These are phyloP conservation scores for Cephus nigrinus DNA, from an alignment of 2,888 invertebrate species.

Conservation along the genomic window DNA sequence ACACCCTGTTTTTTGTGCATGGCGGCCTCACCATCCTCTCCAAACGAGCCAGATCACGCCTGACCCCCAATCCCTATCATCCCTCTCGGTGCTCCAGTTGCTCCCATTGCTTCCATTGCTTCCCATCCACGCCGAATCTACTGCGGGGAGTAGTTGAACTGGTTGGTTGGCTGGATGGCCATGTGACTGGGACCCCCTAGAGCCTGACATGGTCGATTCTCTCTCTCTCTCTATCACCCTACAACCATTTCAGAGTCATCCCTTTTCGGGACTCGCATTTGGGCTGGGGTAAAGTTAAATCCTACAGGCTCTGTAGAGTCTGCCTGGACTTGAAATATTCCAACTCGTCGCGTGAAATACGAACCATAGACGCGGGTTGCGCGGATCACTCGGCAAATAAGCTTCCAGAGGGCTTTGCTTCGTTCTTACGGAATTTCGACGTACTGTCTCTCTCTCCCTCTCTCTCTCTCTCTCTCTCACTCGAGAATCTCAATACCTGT, in stretches of 20 bases:
- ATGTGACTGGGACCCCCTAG: too few relatives aligned
- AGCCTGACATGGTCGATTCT: constrained; percentile 18
- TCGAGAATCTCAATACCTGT: background rate
- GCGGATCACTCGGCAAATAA: constrained; percentile 25
- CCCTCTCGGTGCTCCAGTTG: background rate
- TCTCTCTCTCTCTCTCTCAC: background rate
- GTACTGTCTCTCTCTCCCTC: too few relatives aligned
- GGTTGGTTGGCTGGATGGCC: too few relatives aligned
- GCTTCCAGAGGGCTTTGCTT: constrained; percentile 11
- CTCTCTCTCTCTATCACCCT: constrained; percentile 23
- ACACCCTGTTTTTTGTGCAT: constrained; percentile 62
- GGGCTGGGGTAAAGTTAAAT: constrained; percentile 46
- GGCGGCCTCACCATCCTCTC: constrained; percentile 5
- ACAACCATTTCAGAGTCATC: constrained; percentile 26
- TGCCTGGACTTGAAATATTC: constrained; percentile 30
- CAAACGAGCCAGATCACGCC: constrained; percentile 15
- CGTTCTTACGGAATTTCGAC: background rate
- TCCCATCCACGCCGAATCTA: background rate
- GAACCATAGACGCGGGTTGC: background rate
- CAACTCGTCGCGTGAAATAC: constrained; percentile 6
- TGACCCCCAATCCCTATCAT: constrained; percentile 13
- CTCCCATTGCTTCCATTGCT: background rate
- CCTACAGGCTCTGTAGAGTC: constrained; percentile 38
- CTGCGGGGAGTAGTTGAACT: too few relatives aligned
- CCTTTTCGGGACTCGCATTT: constrained; percentile 27